phyloP scores from a whole-genome alignment of 2,797 vertebrate species.

The Pitangus sulphuratus region DNA sequence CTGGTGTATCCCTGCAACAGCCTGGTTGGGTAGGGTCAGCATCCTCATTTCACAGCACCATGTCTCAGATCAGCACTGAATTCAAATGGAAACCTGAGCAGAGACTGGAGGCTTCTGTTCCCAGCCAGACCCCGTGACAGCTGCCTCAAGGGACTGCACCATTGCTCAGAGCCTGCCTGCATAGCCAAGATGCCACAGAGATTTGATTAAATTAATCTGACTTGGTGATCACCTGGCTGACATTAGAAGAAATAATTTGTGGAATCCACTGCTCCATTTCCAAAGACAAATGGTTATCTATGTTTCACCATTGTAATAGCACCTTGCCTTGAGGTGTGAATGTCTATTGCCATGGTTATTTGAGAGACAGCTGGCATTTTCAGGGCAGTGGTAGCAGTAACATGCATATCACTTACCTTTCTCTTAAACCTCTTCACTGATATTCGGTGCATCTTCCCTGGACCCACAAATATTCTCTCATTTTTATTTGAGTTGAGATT shows the following conservation, averaged over 20 bases:
- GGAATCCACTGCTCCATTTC: neutral
- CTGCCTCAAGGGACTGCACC: neutral
- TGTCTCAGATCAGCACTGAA: neutral
- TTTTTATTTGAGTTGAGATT: neutral
- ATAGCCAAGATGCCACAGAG: neutral
- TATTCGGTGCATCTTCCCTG: neutral
- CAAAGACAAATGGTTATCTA: neutral
- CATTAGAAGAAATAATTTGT: neutral
- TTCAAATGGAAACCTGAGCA: neutral
- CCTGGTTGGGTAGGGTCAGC: neutral
- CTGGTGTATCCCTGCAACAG: neutral
- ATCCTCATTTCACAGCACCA: neutral
- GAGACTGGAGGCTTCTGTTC: neutral
- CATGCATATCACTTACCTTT: neutral
- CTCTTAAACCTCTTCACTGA: neutral
- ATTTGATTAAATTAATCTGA: neutral
- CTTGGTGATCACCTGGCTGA: neutral
- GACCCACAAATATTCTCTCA: neutral
- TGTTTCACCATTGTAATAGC: neutral
- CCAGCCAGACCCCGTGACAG: fast-evolving
- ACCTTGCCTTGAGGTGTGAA: neutral
- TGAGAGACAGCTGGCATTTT: neutral
- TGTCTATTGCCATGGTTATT: neutral
- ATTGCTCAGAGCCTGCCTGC: neutral
- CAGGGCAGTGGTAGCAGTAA: neutral